A percentile compares a stretch with the other conserved stretches of the same genome.
Conservation (phyloP, 2,888 invertebrate species). For the Tubulanus polymorphus region DNA sequence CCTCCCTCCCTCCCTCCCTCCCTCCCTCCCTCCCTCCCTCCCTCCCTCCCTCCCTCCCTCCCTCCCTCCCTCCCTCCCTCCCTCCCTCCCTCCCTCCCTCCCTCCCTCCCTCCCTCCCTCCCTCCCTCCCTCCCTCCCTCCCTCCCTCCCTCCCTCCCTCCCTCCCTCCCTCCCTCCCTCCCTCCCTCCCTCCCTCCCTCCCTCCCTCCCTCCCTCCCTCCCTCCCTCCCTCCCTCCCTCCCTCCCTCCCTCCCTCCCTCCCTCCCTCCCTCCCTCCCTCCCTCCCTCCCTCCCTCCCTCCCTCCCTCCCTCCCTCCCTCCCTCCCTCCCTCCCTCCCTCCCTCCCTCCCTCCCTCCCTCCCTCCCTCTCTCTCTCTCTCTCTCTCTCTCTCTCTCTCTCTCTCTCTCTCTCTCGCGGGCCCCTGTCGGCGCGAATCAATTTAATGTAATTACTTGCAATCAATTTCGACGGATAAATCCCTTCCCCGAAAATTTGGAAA, state of each 20-base stretch:
- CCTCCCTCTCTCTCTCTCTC: constrained; percentile 8
- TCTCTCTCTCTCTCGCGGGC: constrained; percentile 10
- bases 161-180: background rate
- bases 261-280: too few relatives aligned
- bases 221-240: background rate
- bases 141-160: background rate
- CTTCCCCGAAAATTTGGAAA: too few relatives aligned
- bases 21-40: background rate
- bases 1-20: background rate
- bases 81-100: constrained; percentile 4
- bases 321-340: too few relatives aligned
- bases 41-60: background rate
- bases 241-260: background rate
- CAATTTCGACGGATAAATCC: too few relatives aligned
- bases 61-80: constrained; percentile 4
- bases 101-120: background rate
- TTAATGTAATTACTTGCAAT: too few relatives aligned
- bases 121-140: background rate
- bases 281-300: too few relatives aligned
- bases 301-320: too few relatives aligned
- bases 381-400: constrained; percentile 6
- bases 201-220: background rate
- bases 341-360: too few relatives aligned
- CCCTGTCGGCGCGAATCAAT: background rate
- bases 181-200: background rate